Conservation (phyloP, 2,113 vertebrate species). For the Machaerirhynchus nigripectus region DNA sequence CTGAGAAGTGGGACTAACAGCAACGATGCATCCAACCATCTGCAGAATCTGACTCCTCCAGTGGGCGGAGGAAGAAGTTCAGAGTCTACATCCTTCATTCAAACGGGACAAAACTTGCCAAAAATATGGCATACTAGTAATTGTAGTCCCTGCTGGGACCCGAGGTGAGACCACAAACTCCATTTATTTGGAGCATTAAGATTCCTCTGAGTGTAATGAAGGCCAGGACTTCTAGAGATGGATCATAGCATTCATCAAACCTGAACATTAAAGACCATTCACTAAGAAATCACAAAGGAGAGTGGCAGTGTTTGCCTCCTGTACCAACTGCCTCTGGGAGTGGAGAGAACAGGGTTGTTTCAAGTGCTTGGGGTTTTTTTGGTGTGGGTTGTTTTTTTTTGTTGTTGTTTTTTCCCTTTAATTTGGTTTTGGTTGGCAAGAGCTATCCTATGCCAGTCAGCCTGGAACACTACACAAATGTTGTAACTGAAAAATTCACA, state of each 20-base stretch:
- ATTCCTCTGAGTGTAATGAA: not conserved
- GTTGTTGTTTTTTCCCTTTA: not conserved
- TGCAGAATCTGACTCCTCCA: not conserved
- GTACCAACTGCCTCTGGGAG: not conserved
- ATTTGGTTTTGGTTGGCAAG: not conserved
- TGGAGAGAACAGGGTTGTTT: not conserved
- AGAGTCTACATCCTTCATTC: not conserved
- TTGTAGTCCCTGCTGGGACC: not conserved
- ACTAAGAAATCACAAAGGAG: not conserved
- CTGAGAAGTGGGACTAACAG: not conserved
- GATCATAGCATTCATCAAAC: not conserved
- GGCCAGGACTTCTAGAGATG: not conserved
- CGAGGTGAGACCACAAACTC: conserved; percentile 33
- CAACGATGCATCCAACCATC: not conserved
- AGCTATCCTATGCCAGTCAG: not conserved
- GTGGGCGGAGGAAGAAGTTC: conserved; percentile 9
- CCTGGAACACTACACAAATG: not conserved
- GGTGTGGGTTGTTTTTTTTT: not conserved
- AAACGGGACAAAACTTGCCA: not conserved
- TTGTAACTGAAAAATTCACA: not conserved
- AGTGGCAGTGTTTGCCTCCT: not conserved
- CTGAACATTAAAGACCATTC: not conserved
- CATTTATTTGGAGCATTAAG: not conserved
- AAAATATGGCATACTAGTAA: conserved; percentile 7
- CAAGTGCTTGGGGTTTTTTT: not conserved